phyloP scores from a whole-genome alignment of 2,888 invertebrate species.

The Osmoderma eremita region DNA sequence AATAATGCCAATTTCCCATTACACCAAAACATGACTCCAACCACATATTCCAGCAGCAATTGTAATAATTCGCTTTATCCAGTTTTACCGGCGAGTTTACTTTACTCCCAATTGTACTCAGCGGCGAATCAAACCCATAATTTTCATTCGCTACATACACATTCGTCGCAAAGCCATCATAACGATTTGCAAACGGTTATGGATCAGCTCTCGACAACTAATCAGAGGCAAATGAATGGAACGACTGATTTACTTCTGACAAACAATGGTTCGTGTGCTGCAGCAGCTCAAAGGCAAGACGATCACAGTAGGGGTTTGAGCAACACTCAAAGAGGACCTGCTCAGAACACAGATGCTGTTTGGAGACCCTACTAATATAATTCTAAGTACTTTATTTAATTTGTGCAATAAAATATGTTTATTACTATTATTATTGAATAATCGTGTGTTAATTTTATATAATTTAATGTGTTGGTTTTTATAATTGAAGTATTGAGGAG shows the following conservation, averaged over 20 bases:
- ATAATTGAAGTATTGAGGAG: too few relatives aligned
- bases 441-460: constrained; percentile 8
- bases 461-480: too few relatives aligned
- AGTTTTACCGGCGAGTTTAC: constrained; percentile 81
- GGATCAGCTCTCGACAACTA: constrained; percentile 78
- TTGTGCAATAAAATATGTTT: constrained; percentile 18
- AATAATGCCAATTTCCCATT: constrained; percentile 74
- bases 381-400: constrained; percentile 4
- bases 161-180: constrained; percentile 67
- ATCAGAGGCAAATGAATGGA: constrained; percentile 66
- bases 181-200: constrained; percentile 80
- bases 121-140: constrained; percentile 80
- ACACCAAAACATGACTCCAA: constrained; percentile 61
- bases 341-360: constrained; percentile 74
- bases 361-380: constrained; percentile 76
- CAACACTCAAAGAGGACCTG: constrained; percentile 69
- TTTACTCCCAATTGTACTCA: constrained; percentile 86
- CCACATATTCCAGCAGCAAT: constrained; percentile 66
- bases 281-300: constrained; percentile 70
- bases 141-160: constrained; percentile 75
- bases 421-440: neutral
- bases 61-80: constrained; percentile 81
- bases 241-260: constrained; percentile 65
- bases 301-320: constrained; percentile 65
- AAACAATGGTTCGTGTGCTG: constrained; percentile 69